Evolutionary conservation across 2,888 invertebrate genomes (phyloP).

Genomic region (Microctonus aethiopoides): DNA sequence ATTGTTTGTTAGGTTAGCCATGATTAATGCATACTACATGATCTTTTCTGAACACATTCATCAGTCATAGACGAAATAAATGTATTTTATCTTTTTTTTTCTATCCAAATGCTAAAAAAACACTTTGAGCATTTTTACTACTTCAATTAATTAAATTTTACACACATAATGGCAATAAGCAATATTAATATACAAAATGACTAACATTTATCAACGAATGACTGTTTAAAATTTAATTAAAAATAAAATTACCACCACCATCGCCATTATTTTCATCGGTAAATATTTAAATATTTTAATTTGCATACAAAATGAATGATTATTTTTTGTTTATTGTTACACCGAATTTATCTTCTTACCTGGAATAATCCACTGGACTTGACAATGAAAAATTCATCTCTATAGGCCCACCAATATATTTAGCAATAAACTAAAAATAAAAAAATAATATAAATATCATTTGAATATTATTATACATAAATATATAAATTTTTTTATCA

Average conservation of each 20-base stretch:
- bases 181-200: neutral
- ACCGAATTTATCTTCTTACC: conserved; percentile 65
- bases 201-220: neutral
- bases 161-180: neutral
- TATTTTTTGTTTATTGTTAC: neutral
- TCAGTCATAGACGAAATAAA: too few relatives aligned
- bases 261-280: neutral
- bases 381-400: conserved; percentile 69
- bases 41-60: neutral
- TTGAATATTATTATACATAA: too few relatives aligned
- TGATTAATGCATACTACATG: neutral
- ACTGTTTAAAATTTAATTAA: neutral
- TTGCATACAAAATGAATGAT: neutral
- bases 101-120: neutral
- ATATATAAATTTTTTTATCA: conserved; percentile 3
- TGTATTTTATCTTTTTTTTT: neutral
- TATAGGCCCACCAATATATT: conserved; percentile 71
- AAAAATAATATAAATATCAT: conserved; percentile 30
- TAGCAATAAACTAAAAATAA: conserved; percentile 69
- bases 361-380: conserved; percentile 72
- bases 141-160: neutral
- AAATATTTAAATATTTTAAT: neutral
- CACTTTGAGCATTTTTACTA: neutral
- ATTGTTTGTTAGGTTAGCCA: too few relatives aligned
- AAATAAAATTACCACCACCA: conserved; percentile 1